Evolutionary conservation across 1,140 invertebrate species (phyloP).

Genomic region (Bombus affinis): DNA sequence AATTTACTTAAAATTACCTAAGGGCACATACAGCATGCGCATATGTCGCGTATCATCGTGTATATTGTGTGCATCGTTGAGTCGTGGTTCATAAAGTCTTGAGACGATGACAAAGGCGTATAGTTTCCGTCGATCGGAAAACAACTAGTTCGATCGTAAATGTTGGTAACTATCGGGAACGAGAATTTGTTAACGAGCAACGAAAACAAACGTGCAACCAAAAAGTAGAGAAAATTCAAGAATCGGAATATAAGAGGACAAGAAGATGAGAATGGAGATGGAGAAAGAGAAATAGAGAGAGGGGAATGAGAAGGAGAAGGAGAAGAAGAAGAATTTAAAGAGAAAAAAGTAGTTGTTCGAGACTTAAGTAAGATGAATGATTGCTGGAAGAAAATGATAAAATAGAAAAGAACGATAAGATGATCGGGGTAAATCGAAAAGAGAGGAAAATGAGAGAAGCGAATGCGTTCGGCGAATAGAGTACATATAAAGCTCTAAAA

Average conservation of each 20-base stretch:
- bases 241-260: neutral
- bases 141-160: neutral
- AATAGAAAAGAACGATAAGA: neutral
- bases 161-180: neutral
- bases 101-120: neutral
- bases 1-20: conserved; percentile 32
- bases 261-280: neutral
- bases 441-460: neutral
- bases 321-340: conserved; percentile 4
- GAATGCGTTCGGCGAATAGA: neutral
- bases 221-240: neutral
- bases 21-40: neutral
- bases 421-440: neutral
- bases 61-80: neutral
- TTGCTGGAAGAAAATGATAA: neutral
- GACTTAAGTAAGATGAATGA: too few species aligned
- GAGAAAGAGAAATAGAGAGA: neutral
- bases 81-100: conserved; percentile 7
- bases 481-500: conserved; percentile 33
- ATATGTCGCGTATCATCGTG: conserved; percentile 3
- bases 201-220: conserved; percentile 8
- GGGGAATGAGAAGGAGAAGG: neutral
- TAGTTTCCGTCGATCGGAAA: neutral
- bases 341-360: neutral
- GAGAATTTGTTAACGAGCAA: conserved; percentile 17